Evolutionary conservation across 2,888 invertebrate genomes (phyloP).

Genomic region (Conchocele bisecta): DNA sequence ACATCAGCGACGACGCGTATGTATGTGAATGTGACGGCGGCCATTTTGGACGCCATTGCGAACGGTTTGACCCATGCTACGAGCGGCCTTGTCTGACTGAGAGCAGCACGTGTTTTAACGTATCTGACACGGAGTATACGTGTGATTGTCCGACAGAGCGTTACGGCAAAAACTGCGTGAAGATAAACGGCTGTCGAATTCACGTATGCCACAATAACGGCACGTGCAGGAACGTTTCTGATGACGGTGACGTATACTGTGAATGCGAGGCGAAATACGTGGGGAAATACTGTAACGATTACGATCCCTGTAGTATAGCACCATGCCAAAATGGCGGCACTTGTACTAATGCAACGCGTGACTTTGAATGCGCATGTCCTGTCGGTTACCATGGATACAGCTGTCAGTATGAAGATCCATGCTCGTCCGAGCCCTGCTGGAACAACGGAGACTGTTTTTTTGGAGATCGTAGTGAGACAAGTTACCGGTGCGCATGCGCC

Average conservation of each 20-base stretch:
- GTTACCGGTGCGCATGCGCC: constrained; percentile 93
- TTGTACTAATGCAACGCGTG: constrained; percentile 58
- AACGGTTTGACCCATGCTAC: constrained; percentile 60
- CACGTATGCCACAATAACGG: constrained; percentile 70
- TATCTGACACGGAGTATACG: constrained; percentile 51
- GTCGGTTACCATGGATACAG: constrained; percentile 53
- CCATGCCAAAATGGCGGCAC: constrained; percentile 70
- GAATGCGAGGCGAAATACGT: constrained; percentile 62
- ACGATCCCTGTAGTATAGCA: constrained; percentile 61
- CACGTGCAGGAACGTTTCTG: constrained; percentile 62
- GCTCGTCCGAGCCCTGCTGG: constrained; percentile 60
- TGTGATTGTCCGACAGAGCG: constrained; percentile 72
- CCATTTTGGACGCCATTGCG: constrained; percentile 62
- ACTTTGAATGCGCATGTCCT: constrained; percentile 63
- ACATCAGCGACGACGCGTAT: constrained; percentile 59
- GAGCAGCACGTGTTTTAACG: constrained; percentile 54
- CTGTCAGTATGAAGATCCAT: constrained; percentile 67
- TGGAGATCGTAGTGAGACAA: constrained; percentile 85
- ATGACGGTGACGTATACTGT: constrained; percentile 56
- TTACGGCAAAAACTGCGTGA: constrained; percentile 72
- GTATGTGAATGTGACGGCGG: constrained; percentile 60
- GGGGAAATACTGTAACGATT: constrained; percentile 66
- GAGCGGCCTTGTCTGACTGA: constrained; percentile 47
- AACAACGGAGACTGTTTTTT: constrained; percentile 64
- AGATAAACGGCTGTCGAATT: constrained; percentile 69